A percentile compares a stretch with the other conserved stretches of the same genome.
phyloP scores from a whole-genome alignment of 2,113 vertebrate genomes.

The Osmerus mordax region DNA sequence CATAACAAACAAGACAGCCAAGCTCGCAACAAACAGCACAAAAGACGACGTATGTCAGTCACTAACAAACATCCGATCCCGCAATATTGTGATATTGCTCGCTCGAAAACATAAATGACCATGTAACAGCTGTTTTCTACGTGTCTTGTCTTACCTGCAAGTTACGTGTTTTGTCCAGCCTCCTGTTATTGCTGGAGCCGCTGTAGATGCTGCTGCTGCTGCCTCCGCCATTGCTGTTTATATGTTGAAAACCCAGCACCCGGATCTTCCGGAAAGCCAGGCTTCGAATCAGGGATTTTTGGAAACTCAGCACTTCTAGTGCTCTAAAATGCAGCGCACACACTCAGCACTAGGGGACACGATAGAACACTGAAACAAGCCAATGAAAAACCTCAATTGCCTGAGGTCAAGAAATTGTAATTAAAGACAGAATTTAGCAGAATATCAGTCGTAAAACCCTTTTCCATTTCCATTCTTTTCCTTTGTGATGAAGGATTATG shows the following conservation, averaged over 20 bases:
- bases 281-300: conserved; percentile 50
- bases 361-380: background rate
- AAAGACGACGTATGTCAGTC: conserved; percentile 19
- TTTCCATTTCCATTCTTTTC: too few species aligned
- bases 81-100: background rate
- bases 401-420: too few species aligned
- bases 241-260: conserved; percentile 60
- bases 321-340: background rate
- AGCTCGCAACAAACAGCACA: conserved; percentile 27
- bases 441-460: too few species aligned
- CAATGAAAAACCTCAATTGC: too few species aligned
- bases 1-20: conserved; percentile 31
- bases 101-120: too few species aligned
- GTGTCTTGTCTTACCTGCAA: conserved; percentile 66
- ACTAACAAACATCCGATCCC: background rate
- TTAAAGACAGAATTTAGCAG: too few species aligned
- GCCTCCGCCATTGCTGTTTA: conserved; percentile 85
- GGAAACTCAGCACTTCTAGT: conserved; percentile 15
- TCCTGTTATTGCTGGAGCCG: conserved; percentile 66
- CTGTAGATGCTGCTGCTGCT: conserved; percentile 70
- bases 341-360: conserved; percentile 1
- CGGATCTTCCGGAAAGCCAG: conserved; percentile 74
- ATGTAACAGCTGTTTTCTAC: rapidly evolving
- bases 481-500: too few species aligned
- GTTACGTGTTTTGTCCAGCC: conserved; percentile 81